Base-by-base conservation (phyloP, 2,113 vertebrate genomes). In the Ciconia boyciana region DNA sequence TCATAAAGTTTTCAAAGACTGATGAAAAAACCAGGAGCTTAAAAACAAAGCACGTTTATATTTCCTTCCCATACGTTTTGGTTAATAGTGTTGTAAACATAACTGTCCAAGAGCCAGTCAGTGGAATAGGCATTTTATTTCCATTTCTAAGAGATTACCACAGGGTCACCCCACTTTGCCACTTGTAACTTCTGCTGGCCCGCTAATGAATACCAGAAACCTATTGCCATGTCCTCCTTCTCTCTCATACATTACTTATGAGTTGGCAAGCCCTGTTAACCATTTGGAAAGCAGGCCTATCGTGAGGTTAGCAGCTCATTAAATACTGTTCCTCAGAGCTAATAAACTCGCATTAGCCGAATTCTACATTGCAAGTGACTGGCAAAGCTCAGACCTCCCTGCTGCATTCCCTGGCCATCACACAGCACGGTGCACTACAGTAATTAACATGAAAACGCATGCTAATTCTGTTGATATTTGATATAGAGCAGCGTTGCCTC, bases 401-500 rank as follows among this genome's bases (percentile, higher is more conserved):
- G 86, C 82, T 94, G 85, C 85, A 83, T 92, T 91, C 93, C 96
- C 87, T 61, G 93, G 91, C 89, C 87, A 84, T 91, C 89, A n/a
- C 74, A 39, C 74, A 79, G 87, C 93, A 92, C 5, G 3, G 28
- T 72, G 83, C 65, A 39, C 70, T 69, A n/a, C 81, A 91, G 77
- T 80, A 95, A 94, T 91, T 94, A 87, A 65, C 74, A 82, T 20
- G 51, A 61, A 91, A 94, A 91, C 2, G 7, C 92, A 78, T 55
- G 75, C 77, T 89, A 87, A 92, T 93, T 96, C 93, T 89, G 90
- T 72, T 90, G 62, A 90, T 97, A 88, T 55, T 92, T 93, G 89
- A 95, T 91, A 93, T 7, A 95, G 76, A 58, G 85, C 57, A 60
- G 31, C 6, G 78, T 51, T 82, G 52, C 48, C 77, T 75, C 90